Base-by-base conservation (phyloP, 2,797 vertebrate genomes). In the Pangasius larnaudii region DNA sequence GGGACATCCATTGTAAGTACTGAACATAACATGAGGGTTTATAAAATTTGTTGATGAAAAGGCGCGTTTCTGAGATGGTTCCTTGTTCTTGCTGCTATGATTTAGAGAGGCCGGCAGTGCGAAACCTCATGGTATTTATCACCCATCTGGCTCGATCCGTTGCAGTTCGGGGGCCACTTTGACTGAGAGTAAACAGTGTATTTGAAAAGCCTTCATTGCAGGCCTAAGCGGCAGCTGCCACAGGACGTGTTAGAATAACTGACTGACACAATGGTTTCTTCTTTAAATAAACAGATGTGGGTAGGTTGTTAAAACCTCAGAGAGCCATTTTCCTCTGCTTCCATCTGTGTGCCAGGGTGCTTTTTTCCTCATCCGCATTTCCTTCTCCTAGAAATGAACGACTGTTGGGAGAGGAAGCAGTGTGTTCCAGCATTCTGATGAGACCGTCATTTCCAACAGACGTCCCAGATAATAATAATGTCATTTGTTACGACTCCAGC, bases 231-330 rank as follows among this genome's bases (percentile, higher is more conserved):
- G 94, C 96, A 94, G 91, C 94, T 90, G 92, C 92, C 91, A 92
- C 93, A 95, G 93, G 94, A 93, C 93, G 95, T 67, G 81, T 96
- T 96, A 96, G 96, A 97, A 97, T 96, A 97, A 96, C 95, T 91
- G 93, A 95, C 95, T 95, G 95, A 96, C 95, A 97, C 96, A 96
- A 97, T 96, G 95, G 93, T 95, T 97, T 96, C 96, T 97, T 97
- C 95, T 97, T 95, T 97, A 97, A 97, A 96, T 95, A 97, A 99
- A 97, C 96, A 98, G 96, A 96, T 92, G 89, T 93, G 90, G 92
- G 92, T 94, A 95, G 94, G 93, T 95, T 95, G 94, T 96, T 96
- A 95, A 96, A 96, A 90, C 92, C 92, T 93, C 93, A 93, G 91
- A 89, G 79, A 88, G 79, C 30, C 13, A 36, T 86, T 93, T 91